Conservation (phyloP, 1,140 invertebrate genomes). For the Helicoverpa zea region DNA sequence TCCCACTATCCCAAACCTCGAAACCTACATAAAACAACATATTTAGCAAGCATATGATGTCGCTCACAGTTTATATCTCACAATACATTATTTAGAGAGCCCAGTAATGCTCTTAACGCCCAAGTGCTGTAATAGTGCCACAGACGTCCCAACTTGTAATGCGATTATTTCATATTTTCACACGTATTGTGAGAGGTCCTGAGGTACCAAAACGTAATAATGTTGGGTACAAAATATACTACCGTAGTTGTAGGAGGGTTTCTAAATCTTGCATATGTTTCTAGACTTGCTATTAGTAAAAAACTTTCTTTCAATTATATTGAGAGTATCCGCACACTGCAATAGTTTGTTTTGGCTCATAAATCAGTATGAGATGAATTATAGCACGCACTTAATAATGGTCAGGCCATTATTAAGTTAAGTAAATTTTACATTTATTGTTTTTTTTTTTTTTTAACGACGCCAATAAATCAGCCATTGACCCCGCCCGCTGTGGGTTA, state of each 20-base stretch:
- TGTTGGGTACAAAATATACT: neutral
- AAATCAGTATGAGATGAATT: too few relatives aligned
- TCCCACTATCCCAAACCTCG: neutral
- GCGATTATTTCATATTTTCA: slow-evolving; percentile 46
- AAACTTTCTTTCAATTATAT: too few relatives aligned
- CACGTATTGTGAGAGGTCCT: slow-evolving; percentile 19
- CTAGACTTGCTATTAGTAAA: neutral
- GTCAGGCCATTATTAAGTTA: too few relatives aligned
- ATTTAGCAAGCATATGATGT: slow-evolving; percentile 1
- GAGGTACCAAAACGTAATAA: slow-evolving; percentile 14
- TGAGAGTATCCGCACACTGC: too few relatives aligned
- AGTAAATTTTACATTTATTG: too few relatives aligned
- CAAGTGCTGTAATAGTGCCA: slow-evolving; percentile 59
- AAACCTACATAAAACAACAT: neutral
- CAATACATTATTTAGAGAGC: slow-evolving; percentile 64
- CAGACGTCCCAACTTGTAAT: slow-evolving; percentile 44
- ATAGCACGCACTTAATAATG: too few relatives aligned
- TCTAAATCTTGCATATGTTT: slow-evolving; percentile 15
- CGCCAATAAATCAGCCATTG: too few relatives aligned
- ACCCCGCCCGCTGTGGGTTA: too few relatives aligned
- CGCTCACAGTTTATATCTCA: slow-evolving; percentile 23
- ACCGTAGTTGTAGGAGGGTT: neutral
- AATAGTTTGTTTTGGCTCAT: too few relatives aligned
- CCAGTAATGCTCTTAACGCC: slow-evolving; percentile 63
- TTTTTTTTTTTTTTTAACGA: too few relatives aligned